phyloP scores from a whole-genome alignment of 1,140 invertebrate genomes.

The Caerostris darwini region DNA sequence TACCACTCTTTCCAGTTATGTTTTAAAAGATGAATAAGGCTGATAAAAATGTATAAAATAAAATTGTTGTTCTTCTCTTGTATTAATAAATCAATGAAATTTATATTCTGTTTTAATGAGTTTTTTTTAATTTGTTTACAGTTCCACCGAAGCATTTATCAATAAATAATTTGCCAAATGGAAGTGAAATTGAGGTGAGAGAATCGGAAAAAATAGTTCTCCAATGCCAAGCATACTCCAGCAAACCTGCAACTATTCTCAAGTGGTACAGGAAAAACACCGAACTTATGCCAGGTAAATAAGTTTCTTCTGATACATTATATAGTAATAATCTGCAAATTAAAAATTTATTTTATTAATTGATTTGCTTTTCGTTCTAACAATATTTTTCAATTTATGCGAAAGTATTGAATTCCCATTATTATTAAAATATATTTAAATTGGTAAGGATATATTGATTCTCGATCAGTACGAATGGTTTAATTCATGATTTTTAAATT shows the following conservation, averaged over 20 bases:
- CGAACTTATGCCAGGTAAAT: constrained; percentile 79
- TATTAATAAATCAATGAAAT: no score
- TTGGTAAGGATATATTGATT: no score
- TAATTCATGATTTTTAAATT: no score
- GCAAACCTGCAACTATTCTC: constrained; percentile 93
- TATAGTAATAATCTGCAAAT: background rate
- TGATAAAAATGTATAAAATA: no score
- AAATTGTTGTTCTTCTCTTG: no score
- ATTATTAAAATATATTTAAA: no score
- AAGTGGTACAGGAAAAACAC: constrained; percentile 90
- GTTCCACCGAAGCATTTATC: constrained; percentile 73
- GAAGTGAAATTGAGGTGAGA: constrained; percentile 87
- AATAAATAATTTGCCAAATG: constrained; percentile 64
- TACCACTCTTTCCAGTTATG: no score
- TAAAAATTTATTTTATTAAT: background rate
- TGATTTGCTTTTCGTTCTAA: background rate
- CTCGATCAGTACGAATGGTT: no score
- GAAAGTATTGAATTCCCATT: no score
- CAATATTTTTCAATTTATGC: no score
- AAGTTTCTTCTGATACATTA: background rate
- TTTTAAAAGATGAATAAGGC: no score
- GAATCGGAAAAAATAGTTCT: constrained; percentile 91
- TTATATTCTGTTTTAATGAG: background rate
- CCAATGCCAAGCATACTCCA: constrained; percentile 90
- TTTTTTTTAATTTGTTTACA: background rate